Evolutionary conservation across 2,888 invertebrate species (phyloP).

Genomic region (Aleiodes alternator): DNA sequence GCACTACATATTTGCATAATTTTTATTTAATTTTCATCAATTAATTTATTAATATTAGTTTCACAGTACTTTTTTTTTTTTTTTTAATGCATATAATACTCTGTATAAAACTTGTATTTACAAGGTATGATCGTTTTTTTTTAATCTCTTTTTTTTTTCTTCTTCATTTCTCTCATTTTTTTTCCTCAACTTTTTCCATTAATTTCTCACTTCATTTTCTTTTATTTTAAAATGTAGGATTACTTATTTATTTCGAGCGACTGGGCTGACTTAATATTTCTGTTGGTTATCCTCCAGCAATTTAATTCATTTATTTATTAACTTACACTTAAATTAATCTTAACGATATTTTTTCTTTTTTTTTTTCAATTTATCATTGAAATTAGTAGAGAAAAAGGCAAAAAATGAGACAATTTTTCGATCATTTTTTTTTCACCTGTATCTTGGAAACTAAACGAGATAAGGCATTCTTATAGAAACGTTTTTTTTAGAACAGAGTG

Average conservation of each 20-base stretch:
- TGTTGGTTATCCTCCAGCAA: slow-evolving; percentile 48
- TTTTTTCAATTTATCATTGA: too few species aligned
- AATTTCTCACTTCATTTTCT: slow-evolving; percentile 50
- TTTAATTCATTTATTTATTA: slow-evolving; percentile 55
- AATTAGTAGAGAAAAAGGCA: too few species aligned
- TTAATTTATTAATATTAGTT: slow-evolving; percentile 59
- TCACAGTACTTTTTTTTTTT: slow-evolving; percentile 63
- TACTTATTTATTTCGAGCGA: slow-evolving; percentile 57
- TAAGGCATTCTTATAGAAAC: too few species aligned
- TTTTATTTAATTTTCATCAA: slow-evolving; percentile 29
- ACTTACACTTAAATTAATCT: slow-evolving; percentile 38
- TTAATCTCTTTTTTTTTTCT: background rate
- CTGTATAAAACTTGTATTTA: slow-evolving; percentile 75
- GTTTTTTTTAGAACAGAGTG: too few species aligned
- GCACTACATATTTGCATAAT: slow-evolving; percentile 67
- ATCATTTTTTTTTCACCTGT: too few species aligned
- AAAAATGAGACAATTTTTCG: too few species aligned
- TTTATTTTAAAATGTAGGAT: slow-evolving; percentile 48
- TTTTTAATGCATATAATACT: slow-evolving; percentile 72
- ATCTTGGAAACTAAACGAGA: too few species aligned
- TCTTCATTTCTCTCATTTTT: slow-evolving; percentile 19
- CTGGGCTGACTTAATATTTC: slow-evolving; percentile 53
- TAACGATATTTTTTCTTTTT: slow-evolving; percentile 49
- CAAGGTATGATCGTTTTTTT: slow-evolving; percentile 71
- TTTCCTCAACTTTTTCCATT: slow-evolving; percentile 36